Conservation (phyloP, 2,113 vertebrate species). For the Nerophis lumbriciformis region DNA sequence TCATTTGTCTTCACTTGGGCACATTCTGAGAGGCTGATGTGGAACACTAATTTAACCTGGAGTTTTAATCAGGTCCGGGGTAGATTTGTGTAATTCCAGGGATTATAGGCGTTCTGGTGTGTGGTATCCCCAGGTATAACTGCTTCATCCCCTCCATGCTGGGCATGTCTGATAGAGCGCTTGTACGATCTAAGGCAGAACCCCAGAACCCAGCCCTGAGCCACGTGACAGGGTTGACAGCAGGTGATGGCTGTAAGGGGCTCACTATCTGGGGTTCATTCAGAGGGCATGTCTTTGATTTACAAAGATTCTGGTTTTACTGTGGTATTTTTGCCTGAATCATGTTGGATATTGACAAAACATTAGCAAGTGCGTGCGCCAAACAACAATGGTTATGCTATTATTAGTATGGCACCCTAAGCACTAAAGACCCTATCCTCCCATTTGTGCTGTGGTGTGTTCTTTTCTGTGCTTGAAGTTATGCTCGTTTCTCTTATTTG, state of each 20-base stretch:
- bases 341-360: too few species aligned
- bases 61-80: constrained; percentile 64
- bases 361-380: too few species aligned
- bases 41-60: constrained; percentile 62
- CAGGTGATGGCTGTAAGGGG: background rate
- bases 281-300: constrained; percentile 6
- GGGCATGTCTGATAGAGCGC: constrained; percentile 34
- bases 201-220: background rate
- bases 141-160: constrained; percentile 42
- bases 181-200: constrained; percentile 25
- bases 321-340: background rate
- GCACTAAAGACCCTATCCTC: too few species aligned
- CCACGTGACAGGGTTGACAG: constrained; percentile 8
- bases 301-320: background rate
- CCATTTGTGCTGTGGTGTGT: too few species aligned
- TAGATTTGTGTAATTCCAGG: constrained; percentile 69
- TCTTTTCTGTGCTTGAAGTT: too few species aligned
- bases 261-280: constrained; percentile 8
- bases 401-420: too few species aligned
- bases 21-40: constrained; percentile 38
- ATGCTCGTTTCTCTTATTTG: too few species aligned
- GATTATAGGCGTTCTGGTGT: constrained; percentile 55
- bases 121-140: constrained; percentile 55
- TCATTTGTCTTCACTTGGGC: constrained; percentile 19
- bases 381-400: too few species aligned